phyloP scores from a whole-genome alignment of 1,140 invertebrate genomes.

The Phymastichus coffea region DNA sequence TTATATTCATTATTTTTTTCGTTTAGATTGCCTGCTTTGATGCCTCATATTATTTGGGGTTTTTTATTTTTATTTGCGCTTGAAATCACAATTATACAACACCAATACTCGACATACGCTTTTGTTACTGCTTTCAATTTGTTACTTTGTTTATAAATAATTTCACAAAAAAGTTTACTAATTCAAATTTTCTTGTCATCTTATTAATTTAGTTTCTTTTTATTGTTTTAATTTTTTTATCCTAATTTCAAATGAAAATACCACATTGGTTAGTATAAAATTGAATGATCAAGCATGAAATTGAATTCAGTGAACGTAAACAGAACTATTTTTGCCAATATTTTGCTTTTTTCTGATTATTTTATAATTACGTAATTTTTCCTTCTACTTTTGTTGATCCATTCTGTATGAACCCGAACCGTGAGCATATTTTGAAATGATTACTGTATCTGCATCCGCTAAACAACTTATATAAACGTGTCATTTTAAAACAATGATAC shows the following conservation, averaged over 20 bases:
- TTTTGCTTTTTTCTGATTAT: neutral
- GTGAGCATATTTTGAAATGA: constrained; percentile 28
- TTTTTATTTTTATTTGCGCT: neutral
- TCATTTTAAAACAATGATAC: constrained; percentile 27
- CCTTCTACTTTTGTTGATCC: constrained; percentile 46
- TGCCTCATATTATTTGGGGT: too few species aligned
- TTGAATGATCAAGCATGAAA: neutral
- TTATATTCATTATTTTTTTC: neutral
- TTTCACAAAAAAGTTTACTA: too few species aligned
- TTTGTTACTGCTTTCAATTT: too few species aligned
- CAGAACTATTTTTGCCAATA: too few species aligned
- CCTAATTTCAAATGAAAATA: too few species aligned
- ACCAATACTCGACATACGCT: neutral
- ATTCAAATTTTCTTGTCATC: too few species aligned
- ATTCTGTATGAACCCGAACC: constrained; percentile 46
- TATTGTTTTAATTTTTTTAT: too few species aligned
- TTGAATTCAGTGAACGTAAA: neutral
- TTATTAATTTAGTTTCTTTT: too few species aligned
- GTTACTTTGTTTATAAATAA: too few species aligned
- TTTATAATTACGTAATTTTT: constrained; percentile 25
- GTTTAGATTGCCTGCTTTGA: neutral
- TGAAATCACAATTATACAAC: neutral
- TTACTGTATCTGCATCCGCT: constrained; percentile 33
- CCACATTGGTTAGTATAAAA: too few species aligned
- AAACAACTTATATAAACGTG: constrained; percentile 1